Evolutionary conservation across 1,140 invertebrate genomes (phyloP).

Genomic region (Penaeus indicus): DNA sequence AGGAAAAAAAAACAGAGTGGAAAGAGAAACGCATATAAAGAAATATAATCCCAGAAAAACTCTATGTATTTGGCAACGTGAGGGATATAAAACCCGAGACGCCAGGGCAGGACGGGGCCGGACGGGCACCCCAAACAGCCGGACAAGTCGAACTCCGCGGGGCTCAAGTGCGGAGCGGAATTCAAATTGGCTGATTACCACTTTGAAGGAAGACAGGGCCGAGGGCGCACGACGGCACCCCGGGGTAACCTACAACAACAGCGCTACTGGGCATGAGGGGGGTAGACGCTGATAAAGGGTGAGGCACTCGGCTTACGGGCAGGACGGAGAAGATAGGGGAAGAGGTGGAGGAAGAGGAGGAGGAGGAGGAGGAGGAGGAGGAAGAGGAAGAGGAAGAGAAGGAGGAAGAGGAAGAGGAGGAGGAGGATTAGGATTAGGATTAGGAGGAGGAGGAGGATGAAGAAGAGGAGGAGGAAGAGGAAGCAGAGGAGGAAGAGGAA

Average conservation of each 20-base stretch:
- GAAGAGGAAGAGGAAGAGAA: slow-evolving; percentile 15
- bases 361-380: neutral
- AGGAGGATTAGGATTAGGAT: neutral
- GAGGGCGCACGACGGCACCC: slow-evolving; percentile 52
- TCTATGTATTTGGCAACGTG: slow-evolving; percentile 29
- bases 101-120: slow-evolving; percentile 22
- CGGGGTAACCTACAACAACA: slow-evolving; percentile 51
- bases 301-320: neutral
- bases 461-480: neutral
- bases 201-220: slow-evolving; percentile 52
- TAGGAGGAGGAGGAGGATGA: neutral
- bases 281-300: neutral
- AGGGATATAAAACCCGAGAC: slow-evolving; percentile 47
- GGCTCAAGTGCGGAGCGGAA: slow-evolving; percentile 47
- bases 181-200: slow-evolving; percentile 63
- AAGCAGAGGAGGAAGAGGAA: neutral
- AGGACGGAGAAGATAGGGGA: neutral
- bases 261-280: slow-evolving; percentile 57
- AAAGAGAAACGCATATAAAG: neutral
- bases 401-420: no score
- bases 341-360: neutral
- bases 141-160: slow-evolving; percentile 55
- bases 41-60: no score
- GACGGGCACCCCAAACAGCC: slow-evolving; percentile 24
- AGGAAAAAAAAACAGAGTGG: neutral